Percentiles rank a stretch among this genome's conserved stretches.
Conservation (phyloP, 2,888 invertebrate genomes). For the Drosophila prostipennis region DNA sequence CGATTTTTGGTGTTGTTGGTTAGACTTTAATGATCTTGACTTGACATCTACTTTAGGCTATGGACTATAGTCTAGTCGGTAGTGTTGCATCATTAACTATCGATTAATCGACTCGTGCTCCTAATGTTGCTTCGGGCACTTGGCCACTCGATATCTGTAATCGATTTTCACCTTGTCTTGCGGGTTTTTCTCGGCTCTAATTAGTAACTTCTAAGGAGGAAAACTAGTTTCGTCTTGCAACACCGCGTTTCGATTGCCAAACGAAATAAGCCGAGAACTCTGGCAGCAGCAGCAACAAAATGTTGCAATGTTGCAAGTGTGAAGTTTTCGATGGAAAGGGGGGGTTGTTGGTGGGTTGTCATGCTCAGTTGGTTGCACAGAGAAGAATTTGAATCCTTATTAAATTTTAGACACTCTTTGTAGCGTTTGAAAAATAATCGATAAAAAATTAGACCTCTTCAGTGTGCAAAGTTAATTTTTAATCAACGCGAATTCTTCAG, state of each 20-base stretch:
- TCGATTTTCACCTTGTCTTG: conserved; percentile 45
- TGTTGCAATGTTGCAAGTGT: conserved; percentile 61
- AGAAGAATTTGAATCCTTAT: background rate
- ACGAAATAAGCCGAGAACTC: conserved; percentile 60
- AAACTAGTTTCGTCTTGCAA: conserved; percentile 42
- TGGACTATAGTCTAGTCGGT: background rate
- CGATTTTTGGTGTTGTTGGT: conserved; percentile 19
- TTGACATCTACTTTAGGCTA: conserved; percentile 33
- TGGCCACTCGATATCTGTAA: conserved; percentile 63
- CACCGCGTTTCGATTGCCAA: conserved; percentile 35
- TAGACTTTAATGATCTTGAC: conserved; percentile 20
- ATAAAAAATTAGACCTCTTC: too few species aligned
- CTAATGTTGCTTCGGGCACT: conserved; percentile 55
- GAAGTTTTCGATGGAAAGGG: background rate
- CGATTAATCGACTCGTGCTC: conserved; percentile 40
- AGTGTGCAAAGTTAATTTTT: too few species aligned
- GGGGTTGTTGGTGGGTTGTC: conserved; percentile 5
- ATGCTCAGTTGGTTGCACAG: conserved; percentile 20
- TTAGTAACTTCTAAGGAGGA: conserved; percentile 42
- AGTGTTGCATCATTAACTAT: conserved; percentile 42
- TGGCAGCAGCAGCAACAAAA: conserved; percentile 54
- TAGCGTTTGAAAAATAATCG: too few species aligned
- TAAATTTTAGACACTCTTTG: too few species aligned
- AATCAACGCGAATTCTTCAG: too few species aligned
- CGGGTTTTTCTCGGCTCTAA: conserved; percentile 37